These are phyloP conservation scores for Calonectris borealis DNA, from an alignment of 2,113 vertebrate species.

Conservation along the genomic window DNA sequence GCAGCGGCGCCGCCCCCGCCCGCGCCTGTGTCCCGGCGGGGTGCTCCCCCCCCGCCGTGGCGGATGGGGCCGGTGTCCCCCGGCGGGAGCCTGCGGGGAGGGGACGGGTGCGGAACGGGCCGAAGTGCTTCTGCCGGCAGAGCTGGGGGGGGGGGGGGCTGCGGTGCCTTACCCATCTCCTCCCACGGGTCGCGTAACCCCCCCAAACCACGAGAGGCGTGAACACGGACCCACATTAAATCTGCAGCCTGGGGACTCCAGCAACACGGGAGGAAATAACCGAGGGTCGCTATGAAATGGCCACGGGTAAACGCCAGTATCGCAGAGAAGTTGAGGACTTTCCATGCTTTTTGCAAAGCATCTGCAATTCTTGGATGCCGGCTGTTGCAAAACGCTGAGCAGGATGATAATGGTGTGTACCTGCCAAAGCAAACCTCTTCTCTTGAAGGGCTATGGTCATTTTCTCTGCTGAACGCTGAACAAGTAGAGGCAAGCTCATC, in stretches of 20 bases:
- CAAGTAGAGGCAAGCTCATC: constrained; percentile 15
- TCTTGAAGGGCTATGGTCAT: not conserved
- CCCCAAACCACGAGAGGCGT: accelerated
- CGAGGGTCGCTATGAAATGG: accelerated
- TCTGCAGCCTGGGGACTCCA: accelerated
- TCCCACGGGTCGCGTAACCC: no score
- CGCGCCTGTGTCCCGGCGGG: no score
- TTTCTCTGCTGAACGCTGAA: not conserved
- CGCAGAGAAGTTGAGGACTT: accelerated
- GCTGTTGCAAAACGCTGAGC: not conserved
- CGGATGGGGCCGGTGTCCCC: no score
- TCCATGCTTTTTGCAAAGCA: not conserved
- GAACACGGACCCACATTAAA: accelerated
- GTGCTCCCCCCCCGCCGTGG: no score
- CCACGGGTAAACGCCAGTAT: accelerated
- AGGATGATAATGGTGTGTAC: accelerated
- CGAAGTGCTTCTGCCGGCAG: no score
- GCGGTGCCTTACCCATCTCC: no score
- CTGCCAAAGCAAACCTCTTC: constrained; percentile 1
- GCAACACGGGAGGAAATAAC: not conserved
- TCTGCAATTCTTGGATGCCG: not conserved
- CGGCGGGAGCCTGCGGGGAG: no score
- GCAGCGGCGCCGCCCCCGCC: no score
- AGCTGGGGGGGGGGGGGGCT: no score
- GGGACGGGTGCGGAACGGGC: no score